A percentile compares a stretch with the other conserved stretches of the same genome.
Conservation (phyloP, 1,140 invertebrate species). For the Diabrotica undecimpunctata region DNA sequence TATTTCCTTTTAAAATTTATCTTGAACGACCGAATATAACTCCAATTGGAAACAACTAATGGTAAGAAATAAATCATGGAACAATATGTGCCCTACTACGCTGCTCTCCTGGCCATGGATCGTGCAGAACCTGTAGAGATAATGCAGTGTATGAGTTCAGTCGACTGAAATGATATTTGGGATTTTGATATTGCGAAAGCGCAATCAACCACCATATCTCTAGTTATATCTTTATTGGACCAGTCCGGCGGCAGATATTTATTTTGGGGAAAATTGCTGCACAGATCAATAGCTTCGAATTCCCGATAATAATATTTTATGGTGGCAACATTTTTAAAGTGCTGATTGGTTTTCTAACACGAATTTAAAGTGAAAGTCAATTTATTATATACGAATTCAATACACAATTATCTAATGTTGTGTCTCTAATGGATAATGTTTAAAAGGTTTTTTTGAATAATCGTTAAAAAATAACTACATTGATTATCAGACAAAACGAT, state of each 20-base stretch:
- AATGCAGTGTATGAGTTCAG: conserved; percentile 10
- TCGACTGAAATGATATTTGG: conserved; percentile 12
- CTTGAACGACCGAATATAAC: conserved; percentile 9
- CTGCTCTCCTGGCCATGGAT: neutral
- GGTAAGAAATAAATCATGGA: conserved; percentile 23
- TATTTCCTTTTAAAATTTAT: conserved; percentile 10
- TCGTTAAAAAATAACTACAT: too few species aligned
- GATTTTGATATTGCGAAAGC: conserved; percentile 10
- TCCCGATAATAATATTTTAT: too few species aligned
- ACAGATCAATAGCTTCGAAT: too few species aligned
- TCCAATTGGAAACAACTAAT: conserved; percentile 21
- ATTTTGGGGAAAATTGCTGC: too few species aligned
- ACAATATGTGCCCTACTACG: conserved; percentile 7
- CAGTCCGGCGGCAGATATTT: neutral
- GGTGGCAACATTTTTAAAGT: too few species aligned
- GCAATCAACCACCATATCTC: conserved; percentile 9
- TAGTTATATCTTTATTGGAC: conserved; percentile 6
- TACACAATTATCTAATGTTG: too few species aligned
- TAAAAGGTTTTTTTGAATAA: too few species aligned
- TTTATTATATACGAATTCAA: too few species aligned
- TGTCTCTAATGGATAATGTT: too few species aligned
- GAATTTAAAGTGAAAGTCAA: too few species aligned
- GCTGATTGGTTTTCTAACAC: too few species aligned
- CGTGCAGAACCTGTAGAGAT: neutral
- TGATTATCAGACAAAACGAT: too few species aligned